Percentiles rank a stretch among this genome's conserved stretches.
Conservation (phyloP, 2,888 invertebrate species). For the Caenorhabditis auriculariae region DNA sequence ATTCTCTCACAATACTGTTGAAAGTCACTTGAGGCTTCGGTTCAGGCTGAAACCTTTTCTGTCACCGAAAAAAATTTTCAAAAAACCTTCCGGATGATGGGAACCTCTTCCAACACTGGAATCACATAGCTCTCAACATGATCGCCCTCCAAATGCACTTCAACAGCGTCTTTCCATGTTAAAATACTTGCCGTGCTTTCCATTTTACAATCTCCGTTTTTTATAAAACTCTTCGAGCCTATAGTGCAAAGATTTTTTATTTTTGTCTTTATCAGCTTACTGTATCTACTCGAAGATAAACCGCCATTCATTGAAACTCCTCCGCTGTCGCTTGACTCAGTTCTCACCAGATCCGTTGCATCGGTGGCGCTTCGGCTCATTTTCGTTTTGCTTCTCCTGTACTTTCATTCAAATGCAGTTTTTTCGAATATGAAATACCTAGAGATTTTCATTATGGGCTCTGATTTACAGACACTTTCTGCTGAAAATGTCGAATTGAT, state of each 20-base stretch:
- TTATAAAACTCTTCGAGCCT: background rate
- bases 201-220: constrained; percentile 8
- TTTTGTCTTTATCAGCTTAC: constrained; percentile 4
- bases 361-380: constrained; percentile 22
- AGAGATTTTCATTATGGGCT: constrained; percentile 19
- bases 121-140: background rate
- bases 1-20: constrained; percentile 33
- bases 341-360: constrained; percentile 21
- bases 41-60: constrained; percentile 4
- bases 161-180: constrained; percentile 17
- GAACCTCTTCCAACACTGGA: constrained; percentile 10
- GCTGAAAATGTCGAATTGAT: constrained; percentile 44
- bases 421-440: constrained; percentile 5
- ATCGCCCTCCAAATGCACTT: constrained; percentile 12
- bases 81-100: no score
- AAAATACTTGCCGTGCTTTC: constrained; percentile 19
- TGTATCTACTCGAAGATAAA: constrained; percentile 4
- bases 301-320: constrained; percentile 18
- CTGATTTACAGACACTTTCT: constrained; percentile 31
- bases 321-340: constrained; percentile 38
- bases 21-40: constrained; percentile 13
- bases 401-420: no score
- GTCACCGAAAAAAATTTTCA: no score
- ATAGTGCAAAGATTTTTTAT: background rate
- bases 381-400: no score